phyloP scores from a whole-genome alignment of 2,113 vertebrate species.

The Orthochromis indermauri region DNA sequence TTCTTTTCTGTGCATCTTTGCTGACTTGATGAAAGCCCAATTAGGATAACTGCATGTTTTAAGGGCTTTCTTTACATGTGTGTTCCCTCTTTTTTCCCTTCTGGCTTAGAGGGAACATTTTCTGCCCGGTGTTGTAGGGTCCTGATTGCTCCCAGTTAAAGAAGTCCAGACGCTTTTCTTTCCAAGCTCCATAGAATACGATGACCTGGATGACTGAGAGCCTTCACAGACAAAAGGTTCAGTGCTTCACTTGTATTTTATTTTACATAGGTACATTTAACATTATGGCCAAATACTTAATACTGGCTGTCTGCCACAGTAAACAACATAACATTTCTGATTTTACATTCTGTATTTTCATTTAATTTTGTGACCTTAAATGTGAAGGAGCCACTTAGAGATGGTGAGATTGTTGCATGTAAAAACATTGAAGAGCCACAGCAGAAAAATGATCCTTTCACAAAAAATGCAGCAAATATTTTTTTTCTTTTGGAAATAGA shows the following conservation, averaged over 20 bases:
- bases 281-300: neutral
- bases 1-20: neutral
- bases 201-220: fast-evolving
- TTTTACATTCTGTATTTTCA: neutral
- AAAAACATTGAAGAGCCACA: neutral
- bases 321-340: neutral
- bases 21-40: neutral
- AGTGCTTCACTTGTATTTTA: neutral
- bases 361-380: neutral
- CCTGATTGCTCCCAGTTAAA: neutral
- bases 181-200: neutral
- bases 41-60: neutral
- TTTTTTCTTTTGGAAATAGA: neutral
- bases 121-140: neutral
- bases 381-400: neutral
- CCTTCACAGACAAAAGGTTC: neutral
- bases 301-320: neutral
- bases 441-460: neutral
- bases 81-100: neutral
- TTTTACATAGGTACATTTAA: neutral
- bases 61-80: neutral
- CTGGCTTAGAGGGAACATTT: neutral
- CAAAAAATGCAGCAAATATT: fast-evolving
- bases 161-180: neutral
- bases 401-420: neutral